Base-by-base conservation (phyloP, 2,888 invertebrate genomes). In the Pseudococcus jackbeardsleyi region DNA sequence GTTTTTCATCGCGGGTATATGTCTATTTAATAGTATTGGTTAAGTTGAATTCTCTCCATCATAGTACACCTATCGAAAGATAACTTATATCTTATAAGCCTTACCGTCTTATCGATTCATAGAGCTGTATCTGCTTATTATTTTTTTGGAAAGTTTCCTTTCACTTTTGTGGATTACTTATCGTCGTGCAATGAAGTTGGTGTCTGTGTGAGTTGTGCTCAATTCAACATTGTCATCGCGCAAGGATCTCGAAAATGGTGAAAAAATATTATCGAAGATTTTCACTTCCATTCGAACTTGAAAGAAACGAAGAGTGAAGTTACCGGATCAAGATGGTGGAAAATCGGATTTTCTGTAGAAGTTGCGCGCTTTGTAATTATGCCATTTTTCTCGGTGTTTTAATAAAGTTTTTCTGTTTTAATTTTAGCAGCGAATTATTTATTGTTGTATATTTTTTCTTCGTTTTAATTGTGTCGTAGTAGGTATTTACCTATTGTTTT, bases 381-480 rank as follows among this genome's bases (percentile, higher is more conserved):
- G 79, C 79, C 79, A 79, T 79, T 42, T 42, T 79, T 72, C 17
- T 72, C 39, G 19, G 19, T 59, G 19, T 72, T 72, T 72, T 72
- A 72, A 79, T 79, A 6, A 7, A 8, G 42, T 33, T 79, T n/a
- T 39, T 42, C 22, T 42, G 15, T 42, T 79, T 79, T 79, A 42
- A 26, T 42, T 42, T 42, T 79, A 79, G 79, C 42, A 8, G 17
- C 42, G 79, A 79, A 79, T 79, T 77, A 77, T 77, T 77, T 77
- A 77, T 42, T 79, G 79, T 79, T 79, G 79, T 79, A 79, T 46
- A 42, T 79, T 79, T 79, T 42, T 33, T 79, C 72, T 79, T 42
- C 79, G 68, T 72, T 72, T 72, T 72, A 72, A 72, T 5, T 59
- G 68, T 72, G 68, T 72, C 33, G 11, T 72, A 72, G 26, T 33